phyloP scores from a whole-genome alignment of 1,140 invertebrate genomes.

The Diorhabda elongata region DNA sequence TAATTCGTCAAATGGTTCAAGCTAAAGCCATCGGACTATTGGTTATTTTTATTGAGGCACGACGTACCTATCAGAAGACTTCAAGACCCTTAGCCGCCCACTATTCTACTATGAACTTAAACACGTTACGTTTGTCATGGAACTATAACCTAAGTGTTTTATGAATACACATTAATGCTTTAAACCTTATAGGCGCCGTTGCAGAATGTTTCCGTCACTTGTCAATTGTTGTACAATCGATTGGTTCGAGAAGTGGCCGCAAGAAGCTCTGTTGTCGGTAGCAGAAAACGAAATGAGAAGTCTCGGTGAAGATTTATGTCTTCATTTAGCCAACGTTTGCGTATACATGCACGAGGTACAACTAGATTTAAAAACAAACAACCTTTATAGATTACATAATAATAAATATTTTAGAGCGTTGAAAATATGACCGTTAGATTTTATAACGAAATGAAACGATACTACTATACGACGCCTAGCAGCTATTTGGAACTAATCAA shows the following conservation, averaged over 20 bases:
- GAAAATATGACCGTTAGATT: constrained; percentile 69
- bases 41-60: no score
- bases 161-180: neutral
- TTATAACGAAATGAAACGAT: constrained; percentile 74
- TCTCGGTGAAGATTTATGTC: constrained; percentile 49
- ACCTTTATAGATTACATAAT: neutral
- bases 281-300: constrained; percentile 58
- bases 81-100: no score
- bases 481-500: constrained; percentile 85
- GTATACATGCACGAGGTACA: constrained; percentile 68
- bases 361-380: constrained; percentile 1
- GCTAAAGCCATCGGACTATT: no score
- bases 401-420: constrained; percentile 58
- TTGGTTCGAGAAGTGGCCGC: constrained; percentile 89
- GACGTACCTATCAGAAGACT: no score
- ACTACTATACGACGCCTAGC: constrained; percentile 86
- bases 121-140: no score
- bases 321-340: constrained; percentile 64
- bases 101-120: no score
- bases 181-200: constrained; percentile 53
- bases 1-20: no score
- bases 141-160: no score
- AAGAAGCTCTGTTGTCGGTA: constrained; percentile 80
- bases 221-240: constrained; percentile 93
- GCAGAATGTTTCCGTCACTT: constrained; percentile 84